phyloP scores from a whole-genome alignment of 2,888 invertebrate species.

The Byasa hedistus region DNA sequence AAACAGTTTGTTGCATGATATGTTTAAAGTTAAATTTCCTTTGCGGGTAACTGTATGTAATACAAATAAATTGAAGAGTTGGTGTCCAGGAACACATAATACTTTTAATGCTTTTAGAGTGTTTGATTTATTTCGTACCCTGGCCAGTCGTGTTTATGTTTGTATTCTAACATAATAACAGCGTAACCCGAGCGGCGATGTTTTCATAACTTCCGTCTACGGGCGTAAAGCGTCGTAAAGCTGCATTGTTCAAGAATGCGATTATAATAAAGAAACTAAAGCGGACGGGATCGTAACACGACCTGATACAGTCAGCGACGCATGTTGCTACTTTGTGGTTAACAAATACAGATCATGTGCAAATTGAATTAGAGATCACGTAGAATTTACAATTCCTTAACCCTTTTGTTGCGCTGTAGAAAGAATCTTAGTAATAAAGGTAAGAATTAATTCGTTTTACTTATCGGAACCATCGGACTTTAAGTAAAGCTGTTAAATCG shows the following conservation, averaged over 20 bases:
- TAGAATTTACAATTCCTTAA: neutral
- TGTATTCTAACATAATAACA: conserved; percentile 40
- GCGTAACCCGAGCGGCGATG: conserved; percentile 50
- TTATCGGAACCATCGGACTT: neutral
- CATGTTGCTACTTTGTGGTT: conserved; percentile 10
- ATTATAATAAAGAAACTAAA: conserved; percentile 56
- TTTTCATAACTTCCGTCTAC: conserved; percentile 61
- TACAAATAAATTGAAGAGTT: conserved; percentile 25
- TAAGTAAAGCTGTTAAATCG: too few relatives aligned
- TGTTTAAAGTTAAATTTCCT: conserved; percentile 20
- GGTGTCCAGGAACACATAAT: conserved; percentile 30
- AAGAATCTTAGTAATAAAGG: conserved; percentile 1
- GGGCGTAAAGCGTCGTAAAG: conserved; percentile 55
- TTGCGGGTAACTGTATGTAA: conserved; percentile 7
- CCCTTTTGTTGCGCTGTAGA: neutral
- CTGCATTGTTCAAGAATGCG: conserved; percentile 54
- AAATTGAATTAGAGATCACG: conserved; percentile 14
- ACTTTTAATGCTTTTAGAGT: conserved; percentile 29
- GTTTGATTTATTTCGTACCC: conserved; percentile 40
- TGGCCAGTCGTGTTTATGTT: conserved; percentile 36
- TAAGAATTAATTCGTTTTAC: conserved; percentile 8
- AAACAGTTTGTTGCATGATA: neutral
- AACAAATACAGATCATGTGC: conserved; percentile 24
- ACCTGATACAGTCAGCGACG: conserved; percentile 44
- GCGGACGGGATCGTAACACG: conserved; percentile 35